Conservation (phyloP, 2,797 vertebrate genomes). For the Helostoma temminkii region DNA sequence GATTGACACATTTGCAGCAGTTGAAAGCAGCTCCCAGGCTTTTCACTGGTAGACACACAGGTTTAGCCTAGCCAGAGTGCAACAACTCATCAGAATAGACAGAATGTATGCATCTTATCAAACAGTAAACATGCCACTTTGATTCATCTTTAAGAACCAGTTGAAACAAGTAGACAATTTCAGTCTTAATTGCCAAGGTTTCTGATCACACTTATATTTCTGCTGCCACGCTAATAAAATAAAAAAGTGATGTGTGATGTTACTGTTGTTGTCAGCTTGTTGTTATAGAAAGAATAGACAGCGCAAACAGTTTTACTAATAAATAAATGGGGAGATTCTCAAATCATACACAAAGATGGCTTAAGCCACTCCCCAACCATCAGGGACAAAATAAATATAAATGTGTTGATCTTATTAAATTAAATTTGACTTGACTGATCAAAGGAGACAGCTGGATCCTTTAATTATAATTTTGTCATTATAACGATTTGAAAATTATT, state of each 20-base stretch:
- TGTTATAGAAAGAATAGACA: background rate
- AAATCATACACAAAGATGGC: conserved; percentile 30
- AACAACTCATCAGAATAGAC: background rate
- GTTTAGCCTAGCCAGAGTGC: background rate
- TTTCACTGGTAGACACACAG: conserved; percentile 10
- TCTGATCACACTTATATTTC: background rate
- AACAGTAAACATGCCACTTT: conserved; percentile 3
- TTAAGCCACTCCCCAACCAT: background rate
- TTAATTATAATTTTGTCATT: no score
- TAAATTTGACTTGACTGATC: conserved; percentile 33
- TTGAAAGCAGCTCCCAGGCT: conserved; percentile 31
- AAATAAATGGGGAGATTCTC: background rate
- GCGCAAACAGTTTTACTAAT: conserved; percentile 14
- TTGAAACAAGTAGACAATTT: background rate
- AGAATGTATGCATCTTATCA: background rate
- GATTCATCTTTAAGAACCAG: background rate
- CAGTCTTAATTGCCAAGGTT: background rate
- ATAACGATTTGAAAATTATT: no score
- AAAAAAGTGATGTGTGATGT: no score
- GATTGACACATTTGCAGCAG: conserved; percentile 7
- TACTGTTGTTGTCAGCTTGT: no score
- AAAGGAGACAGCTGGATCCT: conserved; percentile 25
- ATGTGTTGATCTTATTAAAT: conserved; percentile 38
- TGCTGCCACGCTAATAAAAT: no score
- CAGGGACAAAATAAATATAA: conserved; percentile 33